Conservation (phyloP, 2,888 invertebrate species). For the Drepanosiphum platanoidis region DNA sequence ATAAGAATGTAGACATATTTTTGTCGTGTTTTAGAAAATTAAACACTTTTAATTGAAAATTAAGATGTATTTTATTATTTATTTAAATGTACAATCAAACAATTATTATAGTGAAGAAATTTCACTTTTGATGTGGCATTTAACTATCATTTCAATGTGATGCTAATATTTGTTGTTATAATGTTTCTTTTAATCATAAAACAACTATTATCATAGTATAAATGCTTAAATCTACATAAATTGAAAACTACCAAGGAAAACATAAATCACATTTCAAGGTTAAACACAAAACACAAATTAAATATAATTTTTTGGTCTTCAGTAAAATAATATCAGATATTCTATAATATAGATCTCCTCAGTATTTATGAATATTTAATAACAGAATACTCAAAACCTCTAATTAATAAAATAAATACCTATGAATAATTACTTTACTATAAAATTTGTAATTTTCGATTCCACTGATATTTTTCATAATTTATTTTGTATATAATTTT, state of each 20-base stretch:
- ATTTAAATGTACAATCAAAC: not conserved
- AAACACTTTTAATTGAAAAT: no score
- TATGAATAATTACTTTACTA: not conserved
- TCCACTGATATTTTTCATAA: no score
- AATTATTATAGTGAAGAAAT: not conserved
- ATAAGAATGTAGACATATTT: no score
- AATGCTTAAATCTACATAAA: no score
- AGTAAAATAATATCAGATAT: no score
- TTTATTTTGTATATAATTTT: not conserved
- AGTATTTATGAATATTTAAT: not conserved
- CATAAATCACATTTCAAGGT: not conserved
- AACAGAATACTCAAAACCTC: no score
- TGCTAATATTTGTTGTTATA: not conserved
- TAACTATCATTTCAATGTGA: not conserved
- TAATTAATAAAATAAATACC: not conserved
- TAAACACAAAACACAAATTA: not conserved
- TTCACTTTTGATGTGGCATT: not conserved
- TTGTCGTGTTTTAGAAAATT: no score
- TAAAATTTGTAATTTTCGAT: not conserved
- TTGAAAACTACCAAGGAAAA: not conserved
- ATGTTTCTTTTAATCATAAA: not conserved
- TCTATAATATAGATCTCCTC: not conserved
- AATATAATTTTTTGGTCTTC: not conserved
- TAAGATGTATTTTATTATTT: no score
- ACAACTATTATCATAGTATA: not conserved